Percentiles rank a stretch among this genome's conserved stretches.
Conservation (phyloP, 2,113 vertebrate genomes). For the Carollia perspicillata region DNA sequence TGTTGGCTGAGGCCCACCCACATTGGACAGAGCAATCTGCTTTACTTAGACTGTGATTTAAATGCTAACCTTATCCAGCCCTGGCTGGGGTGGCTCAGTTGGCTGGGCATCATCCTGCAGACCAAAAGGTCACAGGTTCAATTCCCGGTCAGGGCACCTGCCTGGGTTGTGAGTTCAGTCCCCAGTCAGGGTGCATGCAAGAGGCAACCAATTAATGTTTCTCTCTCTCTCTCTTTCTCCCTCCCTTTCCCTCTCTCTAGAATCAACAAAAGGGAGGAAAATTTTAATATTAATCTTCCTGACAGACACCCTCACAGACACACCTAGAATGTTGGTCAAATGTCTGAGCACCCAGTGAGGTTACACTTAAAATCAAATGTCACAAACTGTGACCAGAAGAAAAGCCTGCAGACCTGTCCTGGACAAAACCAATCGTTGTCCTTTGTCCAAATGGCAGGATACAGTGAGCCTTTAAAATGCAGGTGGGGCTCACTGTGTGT, state of each 20-base stretch:
- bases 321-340: neutral
- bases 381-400: neutral
- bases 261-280: too few species aligned
- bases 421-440: neutral
- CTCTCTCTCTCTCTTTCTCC: too few species aligned
- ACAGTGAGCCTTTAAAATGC: neutral
- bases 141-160: too few species aligned
- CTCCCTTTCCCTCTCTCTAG: too few species aligned
- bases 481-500: neutral
- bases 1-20: neutral
- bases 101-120: too few species aligned
- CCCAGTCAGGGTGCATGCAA: too few species aligned
- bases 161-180: too few species aligned
- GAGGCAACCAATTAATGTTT: too few species aligned
- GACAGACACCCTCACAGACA: neutral
- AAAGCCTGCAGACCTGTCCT: rapidly evolving
- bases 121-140: too few species aligned
- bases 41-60: neutral
- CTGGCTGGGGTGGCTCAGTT: too few species aligned
- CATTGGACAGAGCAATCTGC: neutral
- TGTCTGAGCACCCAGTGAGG: neutral
- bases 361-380: neutral
- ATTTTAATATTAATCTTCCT: neutral
- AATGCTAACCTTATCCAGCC: too few species aligned
- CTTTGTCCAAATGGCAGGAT: neutral